Base-by-base conservation (phyloP, 2,797 vertebrate genomes). In the Phrynocephalus guinanensis region DNA sequence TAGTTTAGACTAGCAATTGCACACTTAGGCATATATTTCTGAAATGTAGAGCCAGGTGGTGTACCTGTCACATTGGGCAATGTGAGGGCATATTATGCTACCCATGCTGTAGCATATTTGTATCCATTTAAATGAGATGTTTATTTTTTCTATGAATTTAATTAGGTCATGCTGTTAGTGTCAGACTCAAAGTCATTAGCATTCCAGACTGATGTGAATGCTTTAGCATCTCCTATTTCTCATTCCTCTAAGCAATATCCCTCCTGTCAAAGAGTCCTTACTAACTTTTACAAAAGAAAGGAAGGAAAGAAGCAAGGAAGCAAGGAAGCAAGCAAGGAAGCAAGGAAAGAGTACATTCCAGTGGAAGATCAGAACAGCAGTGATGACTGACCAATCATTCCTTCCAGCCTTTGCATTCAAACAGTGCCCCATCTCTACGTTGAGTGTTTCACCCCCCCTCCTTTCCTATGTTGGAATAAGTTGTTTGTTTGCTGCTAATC, bases 151-250 rank as follows among this genome's bases (percentile, higher is more conserved):
- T 92, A 68, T 16, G 88, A 72, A 56, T 63, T 91, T 48, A 60
- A 30, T 86, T 92, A 71, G 82, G 72, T 60, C 90, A 86, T 84
- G 89, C 56, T 77, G 52, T 90, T 79, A 77, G 66, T 80, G 82
- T 94, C 90, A 93, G 86, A 93, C 91, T 88, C 56, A 20, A 13
- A 50, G 30, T 18, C 80, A 83, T 91, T 93, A 80, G 87, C 90
- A 26, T 82, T 92, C 86, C 84, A 76, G 38, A 90, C 82, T 94
- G 72, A 85, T 66, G 66, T 24, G 20, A 91, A 90, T 87, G 84
- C 91, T 94, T 93, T 63, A 73, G 79, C 92, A 94, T 79, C 84
- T 79, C 80, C 88, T 90, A 38, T 89, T 92, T 85, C 83, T 93
- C 68, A 30, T 88, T 93, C 80, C 73, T 92, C 81, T 72, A 28